Evolutionary conservation across 2,113 vertebrate species (phyloP), one percentile per base, ranked within the genome.

Genomic region (Hyla sarda): DNA sequence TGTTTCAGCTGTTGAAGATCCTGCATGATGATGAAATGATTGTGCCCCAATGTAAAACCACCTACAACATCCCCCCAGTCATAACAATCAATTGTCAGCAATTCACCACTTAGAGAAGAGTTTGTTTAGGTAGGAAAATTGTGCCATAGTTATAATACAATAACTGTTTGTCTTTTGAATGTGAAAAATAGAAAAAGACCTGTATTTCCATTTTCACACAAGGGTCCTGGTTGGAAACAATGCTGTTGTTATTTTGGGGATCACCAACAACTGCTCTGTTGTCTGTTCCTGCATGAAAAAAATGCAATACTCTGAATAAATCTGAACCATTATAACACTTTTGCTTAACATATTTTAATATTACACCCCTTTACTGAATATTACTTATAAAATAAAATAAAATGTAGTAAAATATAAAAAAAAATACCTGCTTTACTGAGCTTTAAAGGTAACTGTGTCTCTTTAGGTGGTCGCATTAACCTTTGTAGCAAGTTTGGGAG

Each of bases 371-470:
- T 60, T n/a, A 60, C 4, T 56, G 1, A 21, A 6, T 19, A 56
- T n/a, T n/a, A n/a, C n/a, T n/a, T n/a, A 45, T 45, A 4, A 45
- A 10, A 45, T 5, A 45, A 45, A 45, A 45, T 5, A 5, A 45
- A 45, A 10, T 45, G 41, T 45, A 45, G n/a, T n/a, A 45, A 45
- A 10, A 5, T 45, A 45, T 5, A 45, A 45, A 10, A 45, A 45
- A n/a, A 50, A 87, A 3, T 85, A 94, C 93, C 93, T 93, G 30
- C 81, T 89, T 91, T 84, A 89, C 60, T 77, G 85, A 0, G 52
- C 85, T 92, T 88, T 85, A 86, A 84, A 88, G 89, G 87, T 71
- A 88, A 84, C 47, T 88, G 90, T 28, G 88, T 16, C 47, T 73
- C 91, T 86, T 85, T 88, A 37, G 84, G 65, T 87, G 88, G 81